A percentile compares a stretch with the other conserved stretches of the same genome.
Evolutionary conservation across 2,113 vertebrate genomes (phyloP).

Genomic region (Psophia crepitans): DNA sequence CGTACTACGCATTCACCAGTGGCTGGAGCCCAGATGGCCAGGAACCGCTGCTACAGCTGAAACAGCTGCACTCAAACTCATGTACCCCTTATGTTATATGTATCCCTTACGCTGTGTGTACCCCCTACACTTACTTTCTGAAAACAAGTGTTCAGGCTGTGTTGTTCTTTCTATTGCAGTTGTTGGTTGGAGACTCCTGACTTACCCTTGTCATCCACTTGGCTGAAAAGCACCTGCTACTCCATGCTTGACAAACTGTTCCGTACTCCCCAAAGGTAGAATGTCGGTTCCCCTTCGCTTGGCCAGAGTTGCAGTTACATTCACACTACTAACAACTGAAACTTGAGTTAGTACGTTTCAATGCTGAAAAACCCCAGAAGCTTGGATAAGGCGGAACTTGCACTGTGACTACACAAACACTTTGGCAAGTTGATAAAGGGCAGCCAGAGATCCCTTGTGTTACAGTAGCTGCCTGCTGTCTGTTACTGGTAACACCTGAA

Average conservation of each 20-base stretch:
- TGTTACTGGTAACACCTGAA: background rate
- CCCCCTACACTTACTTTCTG: no score
- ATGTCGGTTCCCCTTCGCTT: fast-evolving
- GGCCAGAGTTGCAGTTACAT: background rate
- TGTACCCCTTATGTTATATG: fast-evolving
- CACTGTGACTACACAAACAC: background rate
- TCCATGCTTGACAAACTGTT: fast-evolving
- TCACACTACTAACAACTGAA: slow-evolving; percentile 57
- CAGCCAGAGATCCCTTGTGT: background rate
- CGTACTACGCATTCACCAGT: fast-evolving
- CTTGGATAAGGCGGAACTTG: background rate
- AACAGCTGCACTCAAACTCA: background rate
- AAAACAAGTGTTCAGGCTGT: background rate
- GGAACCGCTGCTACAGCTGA: fast-evolving
- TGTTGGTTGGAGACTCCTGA: background rate
- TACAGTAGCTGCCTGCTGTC: background rate
- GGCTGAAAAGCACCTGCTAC: background rate
- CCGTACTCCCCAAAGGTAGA: background rate
- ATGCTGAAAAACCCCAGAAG: background rate
- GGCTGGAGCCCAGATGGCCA: background rate
- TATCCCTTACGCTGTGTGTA: fast-evolving
- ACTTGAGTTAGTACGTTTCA: slow-evolving; percentile 31
- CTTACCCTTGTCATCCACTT: background rate
- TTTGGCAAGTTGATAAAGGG: background rate
- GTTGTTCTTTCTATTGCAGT: background rate